A percentile compares a stretch with the other conserved stretches of the same genome.
Conservation (phyloP, 2,113 vertebrate species). For the Nipponia nippon region DNA sequence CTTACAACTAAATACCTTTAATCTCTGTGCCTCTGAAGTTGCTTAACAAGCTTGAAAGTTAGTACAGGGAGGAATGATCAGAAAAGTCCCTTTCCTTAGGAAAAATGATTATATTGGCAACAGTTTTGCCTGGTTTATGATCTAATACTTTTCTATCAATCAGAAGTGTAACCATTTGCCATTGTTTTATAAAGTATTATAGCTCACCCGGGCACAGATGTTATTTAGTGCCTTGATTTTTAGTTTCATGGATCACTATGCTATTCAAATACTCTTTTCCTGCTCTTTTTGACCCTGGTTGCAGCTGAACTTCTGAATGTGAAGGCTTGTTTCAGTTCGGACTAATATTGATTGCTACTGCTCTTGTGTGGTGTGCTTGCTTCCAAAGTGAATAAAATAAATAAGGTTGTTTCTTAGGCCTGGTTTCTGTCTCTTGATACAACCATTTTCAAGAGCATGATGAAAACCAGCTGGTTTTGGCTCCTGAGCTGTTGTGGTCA, state of each 20-base stretch:
- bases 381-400: background rate
- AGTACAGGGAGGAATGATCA: background rate
- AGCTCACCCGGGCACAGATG: background rate
- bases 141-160: background rate
- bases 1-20: background rate
- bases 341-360: background rate
- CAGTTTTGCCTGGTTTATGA: background rate
- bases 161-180: background rate
- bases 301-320: background rate
- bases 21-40: background rate
- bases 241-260: background rate
- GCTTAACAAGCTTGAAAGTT: background rate
- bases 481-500: background rate
- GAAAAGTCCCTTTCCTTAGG: background rate
- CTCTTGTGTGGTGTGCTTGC: background rate
- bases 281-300: background rate
- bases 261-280: background rate
- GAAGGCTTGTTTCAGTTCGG: background rate
- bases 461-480: background rate
- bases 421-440: background rate
- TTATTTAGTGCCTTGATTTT: background rate
- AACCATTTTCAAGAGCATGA: background rate
- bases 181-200: background rate
- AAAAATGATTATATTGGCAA: background rate
- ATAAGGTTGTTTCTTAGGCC: background rate